These are phyloP conservation scores for Noctilio leporinus DNA, from an alignment of 2,113 vertebrate genomes.

Conservation along the genomic window DNA sequence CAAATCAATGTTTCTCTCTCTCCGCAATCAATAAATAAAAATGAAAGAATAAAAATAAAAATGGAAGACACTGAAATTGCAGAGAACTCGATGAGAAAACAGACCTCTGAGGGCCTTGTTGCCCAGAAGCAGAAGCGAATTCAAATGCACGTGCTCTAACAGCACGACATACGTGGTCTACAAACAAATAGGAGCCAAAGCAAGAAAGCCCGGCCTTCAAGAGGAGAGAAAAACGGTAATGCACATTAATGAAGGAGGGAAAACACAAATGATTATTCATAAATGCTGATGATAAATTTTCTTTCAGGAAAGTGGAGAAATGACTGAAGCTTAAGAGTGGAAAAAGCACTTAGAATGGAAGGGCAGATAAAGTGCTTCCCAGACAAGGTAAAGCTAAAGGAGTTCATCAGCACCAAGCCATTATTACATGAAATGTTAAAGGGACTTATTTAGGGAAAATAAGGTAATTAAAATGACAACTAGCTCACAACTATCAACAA, in stretches of 20 bases:
- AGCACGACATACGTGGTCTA: background rate
- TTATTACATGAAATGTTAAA: too few species aligned
- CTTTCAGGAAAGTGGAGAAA: conserved; percentile 4
- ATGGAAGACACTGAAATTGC: background rate
- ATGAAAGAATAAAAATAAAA: too few species aligned
- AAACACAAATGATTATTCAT: conserved; percentile 9
- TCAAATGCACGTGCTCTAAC: background rate
- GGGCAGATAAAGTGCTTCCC: too few species aligned
- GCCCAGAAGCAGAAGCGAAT: background rate
- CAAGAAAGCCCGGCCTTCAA: background rate
- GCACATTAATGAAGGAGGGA: background rate
- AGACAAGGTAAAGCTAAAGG: too few species aligned
- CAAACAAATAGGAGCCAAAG: background rate
- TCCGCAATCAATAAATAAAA: too few species aligned
- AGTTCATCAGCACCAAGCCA: too few species aligned
- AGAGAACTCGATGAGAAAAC: background rate
- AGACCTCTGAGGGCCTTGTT: background rate
- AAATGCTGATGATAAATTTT: background rate
- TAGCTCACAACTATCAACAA: too few species aligned
- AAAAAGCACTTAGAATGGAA: conserved; percentile 14
- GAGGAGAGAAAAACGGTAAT: background rate
- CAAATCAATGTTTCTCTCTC: too few species aligned
- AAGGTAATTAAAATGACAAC: too few species aligned
- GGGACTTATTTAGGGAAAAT: too few species aligned
- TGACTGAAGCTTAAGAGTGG: background rate